Conservation (phyloP, 2,113 vertebrate species). For the Barbus barbus region DNA sequence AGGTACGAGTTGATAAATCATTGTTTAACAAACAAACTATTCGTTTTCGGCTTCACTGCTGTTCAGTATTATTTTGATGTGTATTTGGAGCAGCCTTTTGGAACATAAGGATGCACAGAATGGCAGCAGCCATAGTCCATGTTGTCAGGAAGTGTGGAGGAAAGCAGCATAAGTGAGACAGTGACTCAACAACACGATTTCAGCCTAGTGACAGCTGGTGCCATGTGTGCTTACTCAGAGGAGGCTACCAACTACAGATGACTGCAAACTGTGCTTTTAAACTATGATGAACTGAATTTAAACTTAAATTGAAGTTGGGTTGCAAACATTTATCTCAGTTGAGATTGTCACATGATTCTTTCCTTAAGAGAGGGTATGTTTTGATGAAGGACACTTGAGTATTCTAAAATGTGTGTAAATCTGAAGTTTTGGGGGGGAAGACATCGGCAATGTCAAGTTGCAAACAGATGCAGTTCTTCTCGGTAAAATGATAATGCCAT, state of each 20-base stretch:
- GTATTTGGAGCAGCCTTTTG: conserved; percentile 2
- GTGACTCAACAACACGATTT: conserved; percentile 49
- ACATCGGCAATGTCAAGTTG: background rate
- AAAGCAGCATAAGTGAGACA: conserved; percentile 18
- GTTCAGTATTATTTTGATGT: background rate
- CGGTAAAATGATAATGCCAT: conserved; percentile 24
- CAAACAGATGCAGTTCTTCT: conserved; percentile 20
- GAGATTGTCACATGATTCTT: background rate
- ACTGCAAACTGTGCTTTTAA: conserved; percentile 12
- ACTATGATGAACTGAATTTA: background rate
- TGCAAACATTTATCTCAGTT: background rate
- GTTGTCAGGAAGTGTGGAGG: conserved; percentile 18
- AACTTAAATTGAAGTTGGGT: background rate
- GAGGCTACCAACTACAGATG: background rate
- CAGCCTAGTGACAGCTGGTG: conserved; percentile 45
- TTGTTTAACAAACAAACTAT: background rate
- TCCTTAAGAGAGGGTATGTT: background rate
- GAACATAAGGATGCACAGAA: conserved; percentile 27
- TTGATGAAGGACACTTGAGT: background rate
- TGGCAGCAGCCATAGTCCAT: background rate
- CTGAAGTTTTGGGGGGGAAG: background rate
- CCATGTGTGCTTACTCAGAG: conserved; percentile 11
- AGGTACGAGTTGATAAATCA: conserved; percentile 63
- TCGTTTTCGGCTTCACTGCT: background rate
- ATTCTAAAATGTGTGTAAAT: background rate